Base-by-base conservation (phyloP, 1,140 invertebrate genomes). In the Temnothorax nylanderi region DNA sequence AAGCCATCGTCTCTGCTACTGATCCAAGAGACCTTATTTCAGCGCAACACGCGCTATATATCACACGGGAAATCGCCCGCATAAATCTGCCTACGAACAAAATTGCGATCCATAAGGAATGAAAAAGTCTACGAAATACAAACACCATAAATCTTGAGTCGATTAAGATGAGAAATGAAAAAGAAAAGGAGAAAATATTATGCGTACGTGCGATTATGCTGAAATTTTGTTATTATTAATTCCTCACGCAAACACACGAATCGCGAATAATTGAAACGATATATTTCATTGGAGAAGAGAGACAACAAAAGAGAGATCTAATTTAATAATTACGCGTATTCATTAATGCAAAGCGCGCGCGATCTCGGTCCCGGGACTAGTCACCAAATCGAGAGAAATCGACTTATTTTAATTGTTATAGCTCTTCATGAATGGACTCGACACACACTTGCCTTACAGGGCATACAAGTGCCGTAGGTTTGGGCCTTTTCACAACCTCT, bases 291-390 rank as follows among this genome's bases (percentile, higher is more conserved):
- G 16, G 6, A 18, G 10, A 0, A 10, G 6, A 18, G 10, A 0
- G 32, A 54, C 13, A 26, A 5, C 0, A 49, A 10, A 13, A 51
- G n/a, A n/a, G 2, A 37, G 6, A 34, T 62, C 26, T 47, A 80
- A 67, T 85, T 85, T 67, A 78, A 78, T 85, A 67, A 21, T 65
- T 76, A 62, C 51, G 26, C 49, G 67, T 54, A 67, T 78, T 41
- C 41, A 78, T 77, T 47, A 32, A 78, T 16, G 44, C 18, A 47
- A 44, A 37, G 21, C 37, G 16, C 26, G 44, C 47, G 21, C 41
- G 37, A 77, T 37, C 13, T 7, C 37, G 26, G 54, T 37, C 13
- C 11, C 37, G 26, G 54, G 18, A 74, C 37, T 26, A 51, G 21
- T 21, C 32, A 44, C 51, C 8, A 74, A 84, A 84, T 84, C 56